These are phyloP conservation scores for Acropora tenuis DNA, from an alignment of 64 coral and sea anemone genomes.

Conservation along the genomic window DNA sequence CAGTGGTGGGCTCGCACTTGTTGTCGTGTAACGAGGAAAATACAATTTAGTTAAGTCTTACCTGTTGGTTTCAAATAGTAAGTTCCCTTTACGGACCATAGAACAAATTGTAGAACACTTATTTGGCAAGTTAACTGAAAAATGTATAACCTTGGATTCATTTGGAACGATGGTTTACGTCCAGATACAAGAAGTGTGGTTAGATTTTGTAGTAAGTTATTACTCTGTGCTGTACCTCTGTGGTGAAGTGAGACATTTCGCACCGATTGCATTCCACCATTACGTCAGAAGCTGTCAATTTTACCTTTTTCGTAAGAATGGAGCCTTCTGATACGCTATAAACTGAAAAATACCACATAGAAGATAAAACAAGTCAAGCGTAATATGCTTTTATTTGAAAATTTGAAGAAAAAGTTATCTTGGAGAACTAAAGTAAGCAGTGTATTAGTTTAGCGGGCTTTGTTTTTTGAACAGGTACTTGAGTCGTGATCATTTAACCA, in stretches of 20 bases:
- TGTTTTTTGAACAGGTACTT: too few species aligned
- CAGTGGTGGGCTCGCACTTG: background rate
- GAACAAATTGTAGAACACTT: background rate
- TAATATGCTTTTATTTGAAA: too few species aligned
- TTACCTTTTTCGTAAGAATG: background rate
- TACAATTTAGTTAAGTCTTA: background rate
- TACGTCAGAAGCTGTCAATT: constrained; percentile 6
- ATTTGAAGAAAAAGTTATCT: too few species aligned
- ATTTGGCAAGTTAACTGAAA: background rate
- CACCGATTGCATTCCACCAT: background rate
- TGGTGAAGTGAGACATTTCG: background rate
- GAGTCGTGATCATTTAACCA: too few species aligned
- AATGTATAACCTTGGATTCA: background rate
- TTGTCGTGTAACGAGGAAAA: background rate
- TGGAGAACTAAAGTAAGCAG: too few species aligned
- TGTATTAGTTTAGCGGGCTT: too few species aligned
- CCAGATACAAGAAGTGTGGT: background rate
- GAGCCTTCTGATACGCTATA: background rate
- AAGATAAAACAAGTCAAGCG: too few species aligned
- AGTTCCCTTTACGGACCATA: constrained; percentile 28
- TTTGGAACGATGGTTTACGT: background rate
- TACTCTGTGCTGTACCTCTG: background rate
- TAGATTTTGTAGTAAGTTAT: too few species aligned
- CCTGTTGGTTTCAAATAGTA: constrained; percentile 51
- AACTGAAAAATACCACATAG: too few species aligned